phyloP scores from a whole-genome alignment of 2,888 invertebrate genomes.

The Lasioglossum zephyrum region DNA sequence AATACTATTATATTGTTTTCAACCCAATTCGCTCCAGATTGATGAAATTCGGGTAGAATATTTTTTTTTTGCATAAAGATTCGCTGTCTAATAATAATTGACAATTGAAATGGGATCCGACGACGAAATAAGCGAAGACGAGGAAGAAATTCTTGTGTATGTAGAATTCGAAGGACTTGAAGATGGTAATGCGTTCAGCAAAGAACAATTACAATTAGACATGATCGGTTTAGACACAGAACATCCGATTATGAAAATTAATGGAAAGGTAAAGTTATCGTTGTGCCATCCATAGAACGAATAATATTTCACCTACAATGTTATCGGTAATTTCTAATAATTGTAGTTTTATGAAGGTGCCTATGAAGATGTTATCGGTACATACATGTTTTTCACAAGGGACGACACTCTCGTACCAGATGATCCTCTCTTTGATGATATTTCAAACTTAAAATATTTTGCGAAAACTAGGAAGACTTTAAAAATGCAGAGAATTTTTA shows the following conservation, averaged over 20 bases:
- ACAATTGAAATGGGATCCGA: conserved; percentile 63
- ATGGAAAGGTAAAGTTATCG: conserved; percentile 86
- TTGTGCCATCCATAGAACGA: background rate
- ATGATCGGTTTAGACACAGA: conserved; percentile 87
- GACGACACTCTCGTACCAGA: conserved; percentile 84
- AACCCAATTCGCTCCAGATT: too few species aligned
- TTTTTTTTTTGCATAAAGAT: too few species aligned
- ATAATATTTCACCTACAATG: background rate
- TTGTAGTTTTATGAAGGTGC: conserved; percentile 86
- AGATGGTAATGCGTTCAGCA: conserved; percentile 84
- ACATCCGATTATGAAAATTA: conserved; percentile 88
- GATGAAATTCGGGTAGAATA: too few species aligned
- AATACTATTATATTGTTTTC: too few species aligned
- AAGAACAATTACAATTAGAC: conserved; percentile 86
- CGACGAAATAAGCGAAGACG: conserved; percentile 83
- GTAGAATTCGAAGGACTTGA: conserved; percentile 87
- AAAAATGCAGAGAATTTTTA: conserved; percentile 89
- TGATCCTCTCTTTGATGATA: conserved; percentile 85
- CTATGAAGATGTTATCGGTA: conserved; percentile 89
- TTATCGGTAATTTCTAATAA: conserved; percentile 14
- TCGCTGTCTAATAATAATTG: background rate
- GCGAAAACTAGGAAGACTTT: conserved; percentile 89
- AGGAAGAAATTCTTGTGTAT: conserved; percentile 87
- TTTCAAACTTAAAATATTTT: conserved; percentile 87
- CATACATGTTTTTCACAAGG: conserved; percentile 90